Conservation (phyloP, 2,888 invertebrate genomes). For the Phytoseiulus persimilis region DNA sequence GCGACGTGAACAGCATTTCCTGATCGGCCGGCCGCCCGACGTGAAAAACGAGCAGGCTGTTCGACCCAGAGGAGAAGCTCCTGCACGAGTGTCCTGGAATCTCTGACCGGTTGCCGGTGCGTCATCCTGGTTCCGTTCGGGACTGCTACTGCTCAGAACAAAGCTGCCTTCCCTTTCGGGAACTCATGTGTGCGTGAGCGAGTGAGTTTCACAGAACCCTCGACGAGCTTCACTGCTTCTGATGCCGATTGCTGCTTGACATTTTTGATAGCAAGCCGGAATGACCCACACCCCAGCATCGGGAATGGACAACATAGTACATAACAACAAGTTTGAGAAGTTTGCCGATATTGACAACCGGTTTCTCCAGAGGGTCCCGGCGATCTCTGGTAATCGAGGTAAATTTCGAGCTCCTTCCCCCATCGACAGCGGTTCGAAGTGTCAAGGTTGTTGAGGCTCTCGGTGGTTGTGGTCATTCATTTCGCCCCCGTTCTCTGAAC, state of each 20-base stretch:
- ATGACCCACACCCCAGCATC: not conserved
- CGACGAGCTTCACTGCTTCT: not conserved
- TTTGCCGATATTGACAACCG: constrained; percentile 27
- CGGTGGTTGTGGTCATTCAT: no score
- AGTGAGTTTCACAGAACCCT: not conserved
- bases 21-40: not conserved
- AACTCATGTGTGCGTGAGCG: not conserved
- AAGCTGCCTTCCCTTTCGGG: not conserved
- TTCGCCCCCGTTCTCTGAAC: no score
- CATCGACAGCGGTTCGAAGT: not conserved
- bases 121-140: not conserved
- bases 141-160: not conserved
- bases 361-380: constrained; percentile 13
- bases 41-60: not conserved
- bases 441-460: not conserved
- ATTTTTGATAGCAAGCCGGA: not conserved
- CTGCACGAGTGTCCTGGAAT: not conserved
- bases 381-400: constrained; percentile 8
- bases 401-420: not conserved
- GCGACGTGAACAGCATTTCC: not conserved
- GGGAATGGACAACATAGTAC: no score
- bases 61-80: not conserved
- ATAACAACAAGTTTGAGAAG: constrained; percentile 17
- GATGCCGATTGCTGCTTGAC: not conserved
- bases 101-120: not conserved